Evolutionary conservation across 53 echinoderm and acorn worm genomes (phyloP), one percentile per base, ranked within the genome.

Genomic region (Luidia sarsii): DNA sequence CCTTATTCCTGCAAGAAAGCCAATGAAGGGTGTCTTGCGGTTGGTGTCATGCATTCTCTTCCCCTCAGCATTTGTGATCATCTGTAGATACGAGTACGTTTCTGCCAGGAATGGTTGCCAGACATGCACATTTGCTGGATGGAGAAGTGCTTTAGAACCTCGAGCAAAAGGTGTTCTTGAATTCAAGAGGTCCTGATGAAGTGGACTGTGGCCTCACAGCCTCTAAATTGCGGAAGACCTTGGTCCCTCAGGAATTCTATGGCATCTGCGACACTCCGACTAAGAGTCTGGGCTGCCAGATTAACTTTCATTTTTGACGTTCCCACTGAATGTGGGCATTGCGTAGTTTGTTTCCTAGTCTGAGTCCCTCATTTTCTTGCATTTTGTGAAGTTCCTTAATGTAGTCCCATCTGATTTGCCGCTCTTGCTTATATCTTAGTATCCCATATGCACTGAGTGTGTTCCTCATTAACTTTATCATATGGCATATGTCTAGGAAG

Each of bases 191-290:
- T 57, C 31, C 27, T 19, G 43, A 64, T 33, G 51, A 80, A 49
- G 13, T 59, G 33, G 9, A 62, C 63, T 30, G 80, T 79, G 35
- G 64, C 64, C 31, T 52, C 60, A 57, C 77, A 57, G 39, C 64
- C 80, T 49, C 38, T 48, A 41, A 80, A 80, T 50, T 64, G 64
- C n/a, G 64, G 20, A 38, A 80, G 80, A n/a, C 50, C 50, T 64
- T 22, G 65, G 48, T 7, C 39, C 49, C 28, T 62, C 33, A 4
- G 72, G 59, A 68, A 87, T 15, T 70, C 18, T 3, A 87, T 30
- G 34, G 87, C 80, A 80, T 80, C 87, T 11, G 87, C 87, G 21
- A 87, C 80, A 57, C 79, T 80, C 7, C 57, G 16, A 79, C 86
- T 86, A 31, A 86, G 57, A n/a, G 57, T 61, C 51, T 86, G 86